A percentile compares a stretch with the other conserved stretches of the same genome.
phyloP scores from a whole-genome alignment of 2,888 invertebrate species.

The Eupeodes luniger region DNA sequence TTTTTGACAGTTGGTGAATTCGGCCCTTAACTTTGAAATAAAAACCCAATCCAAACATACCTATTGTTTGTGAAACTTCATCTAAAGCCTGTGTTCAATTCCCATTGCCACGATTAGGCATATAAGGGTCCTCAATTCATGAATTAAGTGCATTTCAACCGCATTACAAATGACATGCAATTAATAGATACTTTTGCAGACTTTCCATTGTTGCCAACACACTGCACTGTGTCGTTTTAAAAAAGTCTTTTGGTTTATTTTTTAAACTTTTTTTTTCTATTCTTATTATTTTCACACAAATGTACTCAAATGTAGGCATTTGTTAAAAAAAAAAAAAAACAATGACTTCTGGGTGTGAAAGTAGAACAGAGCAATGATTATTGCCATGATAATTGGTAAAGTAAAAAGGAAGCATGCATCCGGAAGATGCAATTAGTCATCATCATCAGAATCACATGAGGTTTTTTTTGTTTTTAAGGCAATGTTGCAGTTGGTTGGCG shows the following conservation, averaged over 20 bases:
- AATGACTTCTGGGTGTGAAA: conserved; percentile 49
- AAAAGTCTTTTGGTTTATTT: conserved; percentile 49
- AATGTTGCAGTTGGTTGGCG: too few relatives aligned
- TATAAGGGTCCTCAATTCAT: conserved; percentile 49
- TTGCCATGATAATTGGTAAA: conserved; percentile 66
- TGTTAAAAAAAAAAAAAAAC: conserved; percentile 20
- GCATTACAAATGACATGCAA: conserved; percentile 67
- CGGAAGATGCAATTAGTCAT: conserved; percentile 76
- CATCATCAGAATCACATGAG: background rate
- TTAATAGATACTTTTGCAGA: conserved; percentile 51
- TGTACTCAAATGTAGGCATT: background rate
- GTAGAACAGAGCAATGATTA: conserved; percentile 60
- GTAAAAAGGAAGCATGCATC: conserved; percentile 70
- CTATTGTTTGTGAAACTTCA: conserved; percentile 6
- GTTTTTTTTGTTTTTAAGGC: too few relatives aligned
- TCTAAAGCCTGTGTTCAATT: background rate
- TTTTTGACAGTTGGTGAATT: background rate
- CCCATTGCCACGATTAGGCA: conserved; percentile 52
- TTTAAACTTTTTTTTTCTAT: conserved; percentile 9
- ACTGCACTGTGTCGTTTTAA: conserved; percentile 1
- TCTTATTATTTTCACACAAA: conserved; percentile 14
- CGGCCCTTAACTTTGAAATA: background rate
- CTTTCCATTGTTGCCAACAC: conserved; percentile 21
- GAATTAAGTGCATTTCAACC: conserved; percentile 67
- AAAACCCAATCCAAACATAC: background rate